Evolutionary conservation across 2,113 vertebrate genomes (phyloP).

Genomic region (Paedocypris sp.): DNA sequence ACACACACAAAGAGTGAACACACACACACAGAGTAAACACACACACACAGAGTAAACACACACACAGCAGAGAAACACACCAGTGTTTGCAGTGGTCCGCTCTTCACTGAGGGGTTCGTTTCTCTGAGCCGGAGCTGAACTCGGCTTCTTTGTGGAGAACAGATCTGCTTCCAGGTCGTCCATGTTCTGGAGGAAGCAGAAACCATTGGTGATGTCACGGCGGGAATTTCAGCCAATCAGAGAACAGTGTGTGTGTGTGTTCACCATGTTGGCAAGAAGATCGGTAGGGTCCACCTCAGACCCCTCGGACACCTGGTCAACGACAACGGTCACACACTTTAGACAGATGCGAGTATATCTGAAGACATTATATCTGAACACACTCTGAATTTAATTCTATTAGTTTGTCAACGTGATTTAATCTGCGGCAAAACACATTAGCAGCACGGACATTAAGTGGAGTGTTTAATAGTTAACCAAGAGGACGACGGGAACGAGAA

Average conservation of each 20-base stretch:
- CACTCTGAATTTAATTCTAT: no score
- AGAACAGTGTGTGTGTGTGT: background rate
- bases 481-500: no score
- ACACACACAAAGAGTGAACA: no score
- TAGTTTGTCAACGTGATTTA: no score
- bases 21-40: background rate
- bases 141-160: constrained; percentile 58
- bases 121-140: constrained; percentile 43
- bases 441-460: no score
- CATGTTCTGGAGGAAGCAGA: constrained; percentile 55
- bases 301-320: constrained; percentile 35
- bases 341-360: background rate
- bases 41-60: no score
- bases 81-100: constrained; percentile 17
- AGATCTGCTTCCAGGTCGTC: constrained; percentile 76
- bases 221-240: background rate
- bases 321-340: background rate
- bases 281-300: constrained; percentile 57
- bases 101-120: constrained; percentile 40
- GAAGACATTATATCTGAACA: no score
- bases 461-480: no score
- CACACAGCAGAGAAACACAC: constrained; percentile 35
- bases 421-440: no score
- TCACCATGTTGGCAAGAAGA: constrained; percentile 63
- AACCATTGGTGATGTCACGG: background rate